Percentiles rank a stretch among this genome's conserved stretches.
phyloP scores from a whole-genome alignment of 2,113 vertebrate genomes.

The Chunga burmeisteri region DNA sequence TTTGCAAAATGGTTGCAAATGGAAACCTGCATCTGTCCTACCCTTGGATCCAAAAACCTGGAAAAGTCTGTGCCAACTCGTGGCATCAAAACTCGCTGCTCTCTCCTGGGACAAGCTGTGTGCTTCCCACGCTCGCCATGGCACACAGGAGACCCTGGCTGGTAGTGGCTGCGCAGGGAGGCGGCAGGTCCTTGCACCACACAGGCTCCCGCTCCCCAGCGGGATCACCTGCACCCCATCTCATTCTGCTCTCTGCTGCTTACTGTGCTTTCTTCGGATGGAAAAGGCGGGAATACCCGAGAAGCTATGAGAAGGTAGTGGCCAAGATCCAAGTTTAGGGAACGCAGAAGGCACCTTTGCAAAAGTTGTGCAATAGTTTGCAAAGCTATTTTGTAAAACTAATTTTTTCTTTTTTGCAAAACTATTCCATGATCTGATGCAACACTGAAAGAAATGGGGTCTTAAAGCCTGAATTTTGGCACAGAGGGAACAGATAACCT shows the following conservation, averaged over 20 bases:
- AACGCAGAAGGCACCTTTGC: background rate
- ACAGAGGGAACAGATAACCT: background rate
- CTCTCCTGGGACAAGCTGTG: fast-evolving
- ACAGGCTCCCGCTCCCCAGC: background rate
- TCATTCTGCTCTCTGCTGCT: background rate
- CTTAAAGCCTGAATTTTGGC: background rate
- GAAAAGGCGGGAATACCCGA: background rate
- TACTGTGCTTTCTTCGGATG: too few relatives aligned
- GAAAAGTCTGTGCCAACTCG: fast-evolving
- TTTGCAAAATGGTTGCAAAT: background rate
- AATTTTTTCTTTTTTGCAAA: background rate
- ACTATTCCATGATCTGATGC: background rate
- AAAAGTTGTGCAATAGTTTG: background rate
- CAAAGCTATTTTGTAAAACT: background rate
- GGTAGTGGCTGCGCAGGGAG: too few relatives aligned
- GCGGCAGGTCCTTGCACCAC: background rate
- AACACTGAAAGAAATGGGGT: background rate
- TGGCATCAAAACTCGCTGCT: background rate
- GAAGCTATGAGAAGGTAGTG: background rate
- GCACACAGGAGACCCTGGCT: fast-evolving
- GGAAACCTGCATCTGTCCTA: background rate
- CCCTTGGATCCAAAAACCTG: background rate
- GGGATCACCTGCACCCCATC: background rate
- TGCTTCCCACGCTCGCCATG: fast-evolving
- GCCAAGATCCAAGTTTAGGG: background rate